phyloP scores from a whole-genome alignment of 2,888 invertebrate genomes.

The Scrobipalpa atriplicella region DNA sequence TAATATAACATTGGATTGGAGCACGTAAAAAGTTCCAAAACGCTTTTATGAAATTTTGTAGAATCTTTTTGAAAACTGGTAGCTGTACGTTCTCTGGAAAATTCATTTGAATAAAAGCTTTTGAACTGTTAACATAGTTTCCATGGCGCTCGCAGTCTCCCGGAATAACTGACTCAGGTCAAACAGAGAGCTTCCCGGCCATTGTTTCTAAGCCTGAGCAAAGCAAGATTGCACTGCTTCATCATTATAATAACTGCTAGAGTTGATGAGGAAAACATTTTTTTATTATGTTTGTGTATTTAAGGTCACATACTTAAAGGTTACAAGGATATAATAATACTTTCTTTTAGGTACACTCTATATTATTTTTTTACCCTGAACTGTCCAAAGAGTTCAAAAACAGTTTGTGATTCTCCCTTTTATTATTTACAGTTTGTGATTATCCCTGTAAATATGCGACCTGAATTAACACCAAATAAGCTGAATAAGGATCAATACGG shows the following conservation, averaged over 20 bases:
- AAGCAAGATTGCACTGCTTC: conserved; percentile 1
- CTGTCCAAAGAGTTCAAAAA: too few relatives aligned
- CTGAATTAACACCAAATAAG: background rate
- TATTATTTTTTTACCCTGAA: too few relatives aligned
- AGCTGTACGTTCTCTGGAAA: background rate
- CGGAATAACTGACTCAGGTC: conserved; percentile 56
- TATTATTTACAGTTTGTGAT: too few relatives aligned
- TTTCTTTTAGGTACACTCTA: too few relatives aligned
- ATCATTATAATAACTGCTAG: conserved; percentile 2
- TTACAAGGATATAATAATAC: too few relatives aligned
- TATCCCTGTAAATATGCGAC: background rate
- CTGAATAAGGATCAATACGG: conserved; percentile 7
- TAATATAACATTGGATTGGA: too few relatives aligned
- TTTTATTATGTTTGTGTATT: background rate
- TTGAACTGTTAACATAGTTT: conserved; percentile 31
- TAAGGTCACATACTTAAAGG: background rate
- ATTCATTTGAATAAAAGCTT: conserved; percentile 20
- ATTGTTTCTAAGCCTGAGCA: conserved; percentile 48
- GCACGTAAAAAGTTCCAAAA: too few relatives aligned
- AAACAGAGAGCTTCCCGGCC: conserved; percentile 49
- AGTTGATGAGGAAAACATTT: background rate
- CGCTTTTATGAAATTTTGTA: background rate
- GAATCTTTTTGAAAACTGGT: background rate
- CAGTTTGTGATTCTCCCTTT: too few relatives aligned
- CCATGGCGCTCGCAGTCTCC: conserved; percentile 37